Evolutionary conservation across 2,113 vertebrate genomes (phyloP).

Genomic region (Atractosteus spatula): DNA sequence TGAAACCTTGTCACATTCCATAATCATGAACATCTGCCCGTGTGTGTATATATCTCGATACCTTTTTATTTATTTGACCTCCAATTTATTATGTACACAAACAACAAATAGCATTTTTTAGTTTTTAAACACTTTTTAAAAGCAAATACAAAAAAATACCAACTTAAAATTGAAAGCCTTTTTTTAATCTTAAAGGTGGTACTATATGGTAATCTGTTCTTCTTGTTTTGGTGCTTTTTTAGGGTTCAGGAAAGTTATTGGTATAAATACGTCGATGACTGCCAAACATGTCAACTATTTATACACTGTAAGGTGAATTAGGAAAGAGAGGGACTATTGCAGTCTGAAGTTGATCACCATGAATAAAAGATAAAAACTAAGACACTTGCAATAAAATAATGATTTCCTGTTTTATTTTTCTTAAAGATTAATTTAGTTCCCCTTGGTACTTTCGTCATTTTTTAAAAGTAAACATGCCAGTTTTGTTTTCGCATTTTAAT

Average conservation of each 20-base stretch:
- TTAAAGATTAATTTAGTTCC: too few relatives aligned
- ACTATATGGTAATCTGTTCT: constrained; percentile 32
- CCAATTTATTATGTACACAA: constrained; percentile 45
- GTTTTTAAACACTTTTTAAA: not conserved
- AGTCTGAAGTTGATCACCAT: too few relatives aligned
- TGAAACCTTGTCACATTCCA: constrained; percentile 33
- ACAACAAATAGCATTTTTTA: constrained; percentile 23
- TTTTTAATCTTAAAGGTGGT: constrained; percentile 34
- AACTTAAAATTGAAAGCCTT: not conserved
- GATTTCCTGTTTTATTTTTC: too few relatives aligned
- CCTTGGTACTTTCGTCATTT: too few relatives aligned
- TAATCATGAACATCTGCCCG: constrained; percentile 36
- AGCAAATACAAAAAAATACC: constrained; percentile 28
- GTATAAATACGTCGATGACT: not conserved
- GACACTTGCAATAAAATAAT: too few relatives aligned
- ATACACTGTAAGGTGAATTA: too few relatives aligned
- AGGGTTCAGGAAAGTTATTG: not conserved
- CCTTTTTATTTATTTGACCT: constrained; percentile 76
- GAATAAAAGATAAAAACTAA: too few relatives aligned
- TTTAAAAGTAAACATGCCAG: too few relatives aligned
- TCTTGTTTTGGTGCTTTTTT: constrained; percentile 35
- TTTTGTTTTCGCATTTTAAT: too few relatives aligned
- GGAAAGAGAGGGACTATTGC: too few relatives aligned
- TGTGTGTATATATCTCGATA: constrained; percentile 58
- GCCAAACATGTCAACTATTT: not conserved